phyloP scores from a whole-genome alignment of 2,888 invertebrate species.

The Punctoribates punctum region DNA sequence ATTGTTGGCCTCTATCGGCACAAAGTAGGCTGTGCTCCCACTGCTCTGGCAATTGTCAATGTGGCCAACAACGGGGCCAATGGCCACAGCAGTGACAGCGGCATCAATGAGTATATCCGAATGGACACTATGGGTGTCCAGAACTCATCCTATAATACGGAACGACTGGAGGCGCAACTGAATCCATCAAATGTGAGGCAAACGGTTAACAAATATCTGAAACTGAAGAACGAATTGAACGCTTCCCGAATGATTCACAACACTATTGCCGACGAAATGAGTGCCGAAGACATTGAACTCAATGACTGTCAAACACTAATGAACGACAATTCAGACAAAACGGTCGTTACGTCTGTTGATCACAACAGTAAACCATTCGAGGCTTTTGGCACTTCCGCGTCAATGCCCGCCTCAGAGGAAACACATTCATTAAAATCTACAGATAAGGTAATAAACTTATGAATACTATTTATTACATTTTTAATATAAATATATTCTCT shows the following conservation, averaged over 20 bases:
- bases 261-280: neutral
- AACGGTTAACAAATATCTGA: conserved; percentile 52
- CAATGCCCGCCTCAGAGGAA: too few relatives aligned
- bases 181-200: conserved; percentile 52
- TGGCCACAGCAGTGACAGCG: conserved; percentile 89
- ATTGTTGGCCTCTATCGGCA: conserved; percentile 60
- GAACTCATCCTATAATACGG: conserved; percentile 45
- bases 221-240: conserved; percentile 6
- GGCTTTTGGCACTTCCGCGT: too few relatives aligned
- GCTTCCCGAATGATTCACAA: neutral
- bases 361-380: too few relatives aligned
- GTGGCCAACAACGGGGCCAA: conserved; percentile 64
- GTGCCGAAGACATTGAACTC: too few relatives aligned
- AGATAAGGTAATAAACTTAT: too few relatives aligned
- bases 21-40: conserved; percentile 44
- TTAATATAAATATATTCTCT: neutral
- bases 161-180: conserved; percentile 51
- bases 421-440: too few relatives aligned
- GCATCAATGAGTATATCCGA: conserved; percentile 59
- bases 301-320: too few relatives aligned
- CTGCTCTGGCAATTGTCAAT: conserved; percentile 54
- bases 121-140: neutral
- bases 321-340: too few relatives aligned
- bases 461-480: neutral
- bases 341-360: too few relatives aligned